Conservation (phyloP, 2,888 invertebrate species). For the Glyphotaelius pellucidus region DNA sequence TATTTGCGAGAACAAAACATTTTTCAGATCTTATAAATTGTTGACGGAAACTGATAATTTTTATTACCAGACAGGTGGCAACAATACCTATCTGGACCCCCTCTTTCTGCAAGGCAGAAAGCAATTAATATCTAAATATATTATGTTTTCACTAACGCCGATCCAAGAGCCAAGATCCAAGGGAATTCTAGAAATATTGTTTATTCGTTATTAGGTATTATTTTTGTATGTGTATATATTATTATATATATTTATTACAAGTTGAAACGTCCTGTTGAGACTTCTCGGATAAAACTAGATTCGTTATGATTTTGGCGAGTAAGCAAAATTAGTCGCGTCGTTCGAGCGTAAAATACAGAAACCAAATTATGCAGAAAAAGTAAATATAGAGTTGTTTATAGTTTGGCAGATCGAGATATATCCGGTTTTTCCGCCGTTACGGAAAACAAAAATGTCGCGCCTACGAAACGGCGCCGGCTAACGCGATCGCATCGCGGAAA, state of each 20-base stretch:
- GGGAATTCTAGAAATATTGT: too few species aligned
- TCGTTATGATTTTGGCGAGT: background rate
- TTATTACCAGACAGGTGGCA: background rate
- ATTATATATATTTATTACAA: background rate
- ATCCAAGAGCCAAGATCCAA: background rate
- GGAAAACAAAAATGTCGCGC: background rate
- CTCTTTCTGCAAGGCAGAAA: background rate
- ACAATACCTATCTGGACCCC: background rate
- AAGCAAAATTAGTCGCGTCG: background rate
- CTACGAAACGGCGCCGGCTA: background rate
- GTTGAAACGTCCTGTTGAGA: background rate
- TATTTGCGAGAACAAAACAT: too few species aligned
- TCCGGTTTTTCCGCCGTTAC: background rate
- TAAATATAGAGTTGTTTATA: conserved; percentile 10
- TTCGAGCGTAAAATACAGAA: background rate
- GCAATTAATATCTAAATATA: background rate
- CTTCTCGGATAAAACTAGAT: background rate
- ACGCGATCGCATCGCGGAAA: background rate
- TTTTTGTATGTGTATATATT: too few species aligned
- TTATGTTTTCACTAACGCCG: background rate
- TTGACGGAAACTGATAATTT: background rate
- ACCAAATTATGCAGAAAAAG: conserved; percentile 14
- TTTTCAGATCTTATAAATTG: background rate
- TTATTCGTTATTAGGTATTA: background rate
- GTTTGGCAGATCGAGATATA: background rate